phyloP scores from a whole-genome alignment of 2,113 vertebrate genomes.

The Phyllopteryx taeniolatus region DNA sequence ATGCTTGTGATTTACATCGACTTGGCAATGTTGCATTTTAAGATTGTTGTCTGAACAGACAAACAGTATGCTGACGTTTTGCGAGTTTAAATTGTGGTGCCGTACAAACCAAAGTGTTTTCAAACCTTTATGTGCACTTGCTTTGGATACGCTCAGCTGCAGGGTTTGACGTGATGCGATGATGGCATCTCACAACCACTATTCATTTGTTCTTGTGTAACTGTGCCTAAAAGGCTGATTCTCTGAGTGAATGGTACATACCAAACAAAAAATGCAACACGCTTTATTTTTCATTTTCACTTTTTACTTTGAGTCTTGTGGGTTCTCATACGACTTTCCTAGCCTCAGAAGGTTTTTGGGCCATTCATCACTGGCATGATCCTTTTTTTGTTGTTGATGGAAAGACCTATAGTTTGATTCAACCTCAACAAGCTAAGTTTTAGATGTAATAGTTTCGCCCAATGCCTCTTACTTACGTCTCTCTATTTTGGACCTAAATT shows the following conservation, averaged over 20 bases:
- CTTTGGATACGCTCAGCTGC: slow-evolving; percentile 19
- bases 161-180: slow-evolving; percentile 18
- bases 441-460: background rate
- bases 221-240: background rate
- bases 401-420: background rate
- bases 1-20: background rate
- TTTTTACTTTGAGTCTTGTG: too few species aligned
- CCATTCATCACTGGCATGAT: background rate
- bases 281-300: too few species aligned
- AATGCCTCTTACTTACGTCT: background rate
- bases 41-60: too few species aligned
- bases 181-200: slow-evolving; percentile 16
- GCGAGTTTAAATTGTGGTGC: background rate
- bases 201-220: slow-evolving; percentile 6
- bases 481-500: slow-evolving; percentile 36
- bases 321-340: background rate
- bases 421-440: background rate
- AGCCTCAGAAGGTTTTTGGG: background rate
- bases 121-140: background rate
- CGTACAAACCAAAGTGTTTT: background rate
- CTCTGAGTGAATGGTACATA: background rate
- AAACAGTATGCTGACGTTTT: background rate
- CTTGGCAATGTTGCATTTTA: background rate
- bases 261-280: background rate
- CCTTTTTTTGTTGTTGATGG: background rate